phyloP scores from a whole-genome alignment of 2,888 invertebrate species.

The Oligia latruncula region DNA sequence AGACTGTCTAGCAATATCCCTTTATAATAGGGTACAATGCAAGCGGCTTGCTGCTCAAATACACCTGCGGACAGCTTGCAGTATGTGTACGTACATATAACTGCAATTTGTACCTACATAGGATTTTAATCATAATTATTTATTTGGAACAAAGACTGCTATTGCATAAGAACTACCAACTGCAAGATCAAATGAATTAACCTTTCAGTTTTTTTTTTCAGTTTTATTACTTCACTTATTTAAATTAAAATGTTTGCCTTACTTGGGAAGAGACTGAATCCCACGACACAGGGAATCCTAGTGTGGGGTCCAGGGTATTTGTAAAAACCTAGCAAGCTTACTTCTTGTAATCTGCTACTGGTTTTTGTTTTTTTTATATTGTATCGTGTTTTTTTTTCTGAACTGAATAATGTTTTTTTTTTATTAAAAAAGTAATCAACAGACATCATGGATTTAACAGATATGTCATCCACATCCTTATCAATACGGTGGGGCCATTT shows the following conservation, averaged over 20 bases:
- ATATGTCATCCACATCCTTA: not conserved
- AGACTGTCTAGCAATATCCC: slow-evolving; percentile 29
- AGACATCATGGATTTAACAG: slow-evolving; percentile 2
- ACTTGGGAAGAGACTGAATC: too few species aligned
- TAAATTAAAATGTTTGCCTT: too few species aligned
- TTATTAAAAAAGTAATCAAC: not conserved
- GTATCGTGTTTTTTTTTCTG: too few species aligned
- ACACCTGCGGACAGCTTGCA: slow-evolving; percentile 29
- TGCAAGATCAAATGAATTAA: not conserved
- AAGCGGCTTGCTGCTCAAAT: slow-evolving; percentile 14
- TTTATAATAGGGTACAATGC: slow-evolving; percentile 31
- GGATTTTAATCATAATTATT: too few species aligned
- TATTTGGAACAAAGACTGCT: slow-evolving; percentile 1
- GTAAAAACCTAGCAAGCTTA: too few species aligned
- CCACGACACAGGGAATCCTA: not conserved
- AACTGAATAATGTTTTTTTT: too few species aligned
- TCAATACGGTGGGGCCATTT: not conserved
- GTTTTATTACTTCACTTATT: too few species aligned
- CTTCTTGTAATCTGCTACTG: too few species aligned
- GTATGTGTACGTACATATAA: too few species aligned
- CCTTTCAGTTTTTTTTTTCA: not conserved
- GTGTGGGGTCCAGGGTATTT: too few species aligned
- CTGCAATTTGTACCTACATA: too few species aligned
- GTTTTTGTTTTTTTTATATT: too few species aligned
- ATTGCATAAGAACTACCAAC: not conserved